phyloP scores from a whole-genome alignment of 2,888 invertebrate genomes.

The Heteropelma amictum region DNA sequence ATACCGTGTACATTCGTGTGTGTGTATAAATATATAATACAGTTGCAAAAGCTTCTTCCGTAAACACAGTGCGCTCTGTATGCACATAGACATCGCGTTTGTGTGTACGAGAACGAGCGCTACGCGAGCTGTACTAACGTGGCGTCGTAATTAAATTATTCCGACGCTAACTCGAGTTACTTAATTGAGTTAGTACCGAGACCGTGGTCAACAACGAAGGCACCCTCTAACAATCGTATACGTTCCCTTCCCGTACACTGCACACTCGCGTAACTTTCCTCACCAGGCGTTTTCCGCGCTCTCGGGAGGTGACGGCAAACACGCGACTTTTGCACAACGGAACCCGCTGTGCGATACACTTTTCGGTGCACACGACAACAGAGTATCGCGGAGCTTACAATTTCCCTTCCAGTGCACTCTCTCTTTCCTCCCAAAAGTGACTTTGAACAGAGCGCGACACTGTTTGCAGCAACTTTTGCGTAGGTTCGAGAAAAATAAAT shows the following conservation, averaged over 20 bases:
- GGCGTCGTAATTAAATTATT: conserved; percentile 56
- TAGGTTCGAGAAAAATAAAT: too few relatives aligned
- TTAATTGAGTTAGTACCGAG: conserved; percentile 57
- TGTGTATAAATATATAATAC: neutral
- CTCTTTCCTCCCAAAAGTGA: too few relatives aligned
- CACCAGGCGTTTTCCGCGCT: neutral
- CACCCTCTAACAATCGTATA: conserved; percentile 44
- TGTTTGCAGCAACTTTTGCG: too few relatives aligned
- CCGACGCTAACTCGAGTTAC: conserved; percentile 56
- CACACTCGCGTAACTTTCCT: conserved; percentile 1
- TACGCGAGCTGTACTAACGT: too few relatives aligned
- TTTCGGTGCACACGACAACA: too few relatives aligned
- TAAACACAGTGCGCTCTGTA: too few relatives aligned
- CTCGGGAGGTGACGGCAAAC: conserved; percentile 31
- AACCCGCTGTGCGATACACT: neutral
- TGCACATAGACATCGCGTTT: too few relatives aligned
- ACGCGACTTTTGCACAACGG: conserved; percentile 4
- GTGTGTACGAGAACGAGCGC: too few relatives aligned
- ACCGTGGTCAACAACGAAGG: conserved; percentile 57
- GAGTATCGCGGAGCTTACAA: too few relatives aligned
- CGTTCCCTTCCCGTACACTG: conserved; percentile 3
- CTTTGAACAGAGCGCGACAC: too few relatives aligned
- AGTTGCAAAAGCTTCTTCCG: too few relatives aligned
- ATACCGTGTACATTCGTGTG: neutral
- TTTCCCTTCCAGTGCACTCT: too few relatives aligned